Evolutionary conservation across 2,797 vertebrate species (phyloP).

Genomic region (Schizopygopsis pylzovi): DNA sequence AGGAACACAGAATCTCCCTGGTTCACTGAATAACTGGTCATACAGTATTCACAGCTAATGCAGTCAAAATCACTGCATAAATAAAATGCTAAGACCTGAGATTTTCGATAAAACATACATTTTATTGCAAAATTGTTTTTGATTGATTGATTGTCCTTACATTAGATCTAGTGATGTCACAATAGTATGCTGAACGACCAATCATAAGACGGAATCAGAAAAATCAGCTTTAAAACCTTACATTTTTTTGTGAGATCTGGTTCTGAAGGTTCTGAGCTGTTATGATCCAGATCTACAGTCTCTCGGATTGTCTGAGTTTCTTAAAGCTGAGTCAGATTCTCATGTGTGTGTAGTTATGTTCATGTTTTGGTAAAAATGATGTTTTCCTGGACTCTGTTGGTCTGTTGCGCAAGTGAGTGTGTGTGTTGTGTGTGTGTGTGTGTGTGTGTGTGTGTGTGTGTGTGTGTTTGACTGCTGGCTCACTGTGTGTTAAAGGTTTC

Average conservation of each 20-base stretch:
- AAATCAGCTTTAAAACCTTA: background rate
- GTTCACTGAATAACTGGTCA: slow-evolving; percentile 10
- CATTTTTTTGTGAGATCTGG: background rate
- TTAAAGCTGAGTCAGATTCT: slow-evolving; percentile 58
- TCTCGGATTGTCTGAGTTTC: slow-evolving; percentile 25
- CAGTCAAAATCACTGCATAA: background rate
- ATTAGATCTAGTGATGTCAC: background rate
- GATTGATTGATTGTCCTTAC: background rate
- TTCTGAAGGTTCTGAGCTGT: slow-evolving; percentile 3
- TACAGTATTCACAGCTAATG: background rate
- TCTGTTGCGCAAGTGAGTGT: slow-evolving; percentile 37
- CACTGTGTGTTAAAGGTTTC: slow-evolving; percentile 40
- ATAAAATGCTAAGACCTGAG: background rate
- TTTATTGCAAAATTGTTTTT: background rate
- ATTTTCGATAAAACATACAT: background rate
- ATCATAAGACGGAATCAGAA: background rate
- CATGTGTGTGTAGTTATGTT: slow-evolving; percentile 49
- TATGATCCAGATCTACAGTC: slow-evolving; percentile 6
- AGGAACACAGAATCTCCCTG: background rate
- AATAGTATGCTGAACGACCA: background rate
- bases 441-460: slow-evolving; percentile 31
- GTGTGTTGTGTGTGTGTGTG: too few species aligned
- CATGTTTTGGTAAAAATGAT: slow-evolving; percentile 28
- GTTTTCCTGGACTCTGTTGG: slow-evolving; percentile 50
- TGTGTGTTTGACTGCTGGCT: slow-evolving; percentile 40